Evolutionary conservation across 2,797 vertebrate species (phyloP).

Genomic region (Enteromius afrohamiltoni): DNA sequence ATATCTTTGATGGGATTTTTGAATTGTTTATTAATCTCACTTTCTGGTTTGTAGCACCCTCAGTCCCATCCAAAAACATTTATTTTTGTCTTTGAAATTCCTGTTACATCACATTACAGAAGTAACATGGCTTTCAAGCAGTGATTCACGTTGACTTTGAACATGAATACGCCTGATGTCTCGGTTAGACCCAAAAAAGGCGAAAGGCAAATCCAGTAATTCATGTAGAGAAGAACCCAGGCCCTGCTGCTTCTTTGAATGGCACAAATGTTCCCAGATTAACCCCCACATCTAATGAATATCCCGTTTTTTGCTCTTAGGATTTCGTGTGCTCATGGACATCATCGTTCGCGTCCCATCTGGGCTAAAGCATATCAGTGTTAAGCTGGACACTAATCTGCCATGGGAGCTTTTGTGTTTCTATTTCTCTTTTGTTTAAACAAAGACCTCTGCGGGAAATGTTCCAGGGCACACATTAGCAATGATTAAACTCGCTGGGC

Average conservation of each 20-base stretch:
- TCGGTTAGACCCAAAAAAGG: slow-evolving; percentile 17
- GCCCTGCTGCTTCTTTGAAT: slow-evolving; percentile 38
- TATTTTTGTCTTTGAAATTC: neutral
- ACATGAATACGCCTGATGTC: neutral
- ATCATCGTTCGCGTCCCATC: slow-evolving; percentile 56
- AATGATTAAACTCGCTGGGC: slow-evolving; percentile 61
- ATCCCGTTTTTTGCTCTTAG: slow-evolving; percentile 53
- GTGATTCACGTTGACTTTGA: slow-evolving; percentile 18
- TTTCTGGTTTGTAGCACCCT: neutral
- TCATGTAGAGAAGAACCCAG: neutral
- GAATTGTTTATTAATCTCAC: neutral
- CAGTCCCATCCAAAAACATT: neutral
- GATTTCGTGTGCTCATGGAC: slow-evolving; percentile 55
- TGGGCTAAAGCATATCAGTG: slow-evolving; percentile 60
- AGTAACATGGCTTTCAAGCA: neutral
- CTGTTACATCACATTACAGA: neutral
- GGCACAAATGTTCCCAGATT: slow-evolving; percentile 53
- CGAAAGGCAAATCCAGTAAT: slow-evolving; percentile 39
- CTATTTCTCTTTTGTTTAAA: slow-evolving; percentile 63
- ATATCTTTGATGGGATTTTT: neutral
- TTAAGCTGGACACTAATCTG: slow-evolving; percentile 63
- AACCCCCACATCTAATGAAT: slow-evolving; percentile 54
- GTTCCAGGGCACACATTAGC: slow-evolving; percentile 64
- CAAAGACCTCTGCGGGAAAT: slow-evolving; percentile 59
- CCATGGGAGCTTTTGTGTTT: slow-evolving; percentile 58